Evolutionary conservation across 2,113 vertebrate genomes (phyloP).

Genomic region (Seriola aureovittata): DNA sequence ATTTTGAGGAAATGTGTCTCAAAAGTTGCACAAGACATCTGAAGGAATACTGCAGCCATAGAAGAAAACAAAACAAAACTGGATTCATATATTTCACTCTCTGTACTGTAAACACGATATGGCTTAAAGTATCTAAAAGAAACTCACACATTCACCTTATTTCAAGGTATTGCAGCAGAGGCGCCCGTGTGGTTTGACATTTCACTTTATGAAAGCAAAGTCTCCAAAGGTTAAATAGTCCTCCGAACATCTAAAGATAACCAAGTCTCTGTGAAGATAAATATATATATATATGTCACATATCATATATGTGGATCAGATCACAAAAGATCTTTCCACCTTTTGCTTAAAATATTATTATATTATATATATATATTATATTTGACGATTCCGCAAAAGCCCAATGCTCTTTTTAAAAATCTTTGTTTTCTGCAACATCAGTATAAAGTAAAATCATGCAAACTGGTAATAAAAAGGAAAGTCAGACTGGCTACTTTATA

Average conservation of each 20-base stretch:
- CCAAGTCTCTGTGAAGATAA: background rate
- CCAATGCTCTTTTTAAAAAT: no score
- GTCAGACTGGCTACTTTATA: no score
- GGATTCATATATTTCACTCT: background rate
- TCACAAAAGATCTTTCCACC: no score
- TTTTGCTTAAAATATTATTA: background rate
- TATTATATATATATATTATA: no score
- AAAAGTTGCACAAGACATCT: background rate
- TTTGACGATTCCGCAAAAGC: no score
- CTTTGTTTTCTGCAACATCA: no score
- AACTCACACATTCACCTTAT: background rate
- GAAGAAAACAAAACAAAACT: no score
- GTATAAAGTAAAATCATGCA: no score
- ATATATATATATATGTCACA: background rate
- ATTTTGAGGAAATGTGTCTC: background rate
- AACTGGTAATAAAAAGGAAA: no score
- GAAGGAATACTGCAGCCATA: background rate
- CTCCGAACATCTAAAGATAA: background rate
- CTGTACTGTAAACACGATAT: background rate
- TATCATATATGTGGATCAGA: background rate
- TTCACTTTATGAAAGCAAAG: background rate
- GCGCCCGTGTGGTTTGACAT: background rate
- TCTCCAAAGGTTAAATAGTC: background rate
- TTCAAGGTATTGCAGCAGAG: background rate
- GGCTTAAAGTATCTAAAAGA: background rate